These are phyloP conservation scores for Okapia johnstoni DNA, from an alignment of 2,113 vertebrate genomes.

Conservation along the genomic window DNA sequence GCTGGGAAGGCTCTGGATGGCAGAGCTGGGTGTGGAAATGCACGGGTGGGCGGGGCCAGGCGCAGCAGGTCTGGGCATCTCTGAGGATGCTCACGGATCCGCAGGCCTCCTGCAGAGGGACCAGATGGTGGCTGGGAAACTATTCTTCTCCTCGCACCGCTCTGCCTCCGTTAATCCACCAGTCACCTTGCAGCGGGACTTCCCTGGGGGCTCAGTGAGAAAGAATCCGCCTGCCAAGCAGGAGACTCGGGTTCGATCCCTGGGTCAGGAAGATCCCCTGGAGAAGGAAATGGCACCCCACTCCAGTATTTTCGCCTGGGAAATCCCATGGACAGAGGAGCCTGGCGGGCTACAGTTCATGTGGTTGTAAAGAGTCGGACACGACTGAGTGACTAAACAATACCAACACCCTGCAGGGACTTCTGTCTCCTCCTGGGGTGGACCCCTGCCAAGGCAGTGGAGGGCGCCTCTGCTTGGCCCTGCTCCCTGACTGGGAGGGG, in stretches of 20 bases:
- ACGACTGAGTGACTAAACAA: fast-evolving
- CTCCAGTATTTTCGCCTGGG: not conserved
- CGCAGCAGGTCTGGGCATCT: not conserved
- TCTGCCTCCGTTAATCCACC: fast-evolving
- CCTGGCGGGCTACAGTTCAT: not conserved
- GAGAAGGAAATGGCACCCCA: not conserved
- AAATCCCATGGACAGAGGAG: not conserved
- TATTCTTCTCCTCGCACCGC: fast-evolving
- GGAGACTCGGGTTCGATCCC: not conserved
- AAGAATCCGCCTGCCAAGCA: not conserved
- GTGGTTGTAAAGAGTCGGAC: not conserved
- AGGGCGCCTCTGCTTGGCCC: not conserved
- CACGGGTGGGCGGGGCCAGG: not conserved
- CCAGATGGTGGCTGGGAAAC: not conserved
- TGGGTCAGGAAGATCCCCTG: not conserved
- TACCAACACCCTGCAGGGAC: fast-evolving
- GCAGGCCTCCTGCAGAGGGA: not conserved
- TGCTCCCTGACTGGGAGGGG: not conserved
- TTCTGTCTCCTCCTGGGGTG: too few species aligned
- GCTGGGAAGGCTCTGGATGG: not conserved
- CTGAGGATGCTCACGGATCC: fast-evolving
- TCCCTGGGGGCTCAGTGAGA: not conserved
- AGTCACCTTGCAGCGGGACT: fast-evolving
- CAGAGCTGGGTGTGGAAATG: not conserved
- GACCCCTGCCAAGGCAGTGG: not conserved